Conservation (phyloP, 2,113 vertebrate species). For the Nibea coibor region DNA sequence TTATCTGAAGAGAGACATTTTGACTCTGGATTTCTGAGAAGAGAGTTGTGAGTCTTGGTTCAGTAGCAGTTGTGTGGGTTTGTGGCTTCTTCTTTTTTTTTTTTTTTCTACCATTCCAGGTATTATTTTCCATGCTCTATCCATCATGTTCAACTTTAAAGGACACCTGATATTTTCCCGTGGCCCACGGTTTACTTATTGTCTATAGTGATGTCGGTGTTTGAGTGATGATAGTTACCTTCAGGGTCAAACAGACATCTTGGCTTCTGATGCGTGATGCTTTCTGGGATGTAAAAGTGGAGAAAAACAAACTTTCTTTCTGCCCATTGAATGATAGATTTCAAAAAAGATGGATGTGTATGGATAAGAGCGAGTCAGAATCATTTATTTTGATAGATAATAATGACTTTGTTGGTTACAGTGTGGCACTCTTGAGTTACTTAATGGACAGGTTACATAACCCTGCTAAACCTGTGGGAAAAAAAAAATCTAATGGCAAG, state of each 20-base stretch:
- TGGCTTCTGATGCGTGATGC: not conserved
- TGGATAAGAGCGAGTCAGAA: not conserved
- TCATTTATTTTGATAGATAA: slow-evolving; percentile 5
- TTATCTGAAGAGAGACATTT: not conserved
- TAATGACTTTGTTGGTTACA: not conserved
- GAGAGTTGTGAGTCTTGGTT: slow-evolving; percentile 14
- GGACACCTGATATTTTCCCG: slow-evolving; percentile 49
- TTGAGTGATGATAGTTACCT: slow-evolving; percentile 28
- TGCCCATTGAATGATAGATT: slow-evolving; percentile 12
- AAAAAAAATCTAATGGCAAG: slow-evolving; percentile 11
- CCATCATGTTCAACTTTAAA: slow-evolving; percentile 54
- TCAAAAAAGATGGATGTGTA: not conserved
- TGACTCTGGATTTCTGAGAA: slow-evolving; percentile 15
- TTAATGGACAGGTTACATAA: slow-evolving; percentile 25
- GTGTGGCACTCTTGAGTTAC: not conserved
- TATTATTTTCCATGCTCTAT: slow-evolving; percentile 53
- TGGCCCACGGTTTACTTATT: slow-evolving; percentile 13
- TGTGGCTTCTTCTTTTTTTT: slow-evolving; percentile 11
- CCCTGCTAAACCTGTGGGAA: slow-evolving; percentile 16
- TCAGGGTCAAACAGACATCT: slow-evolving; percentile 5
- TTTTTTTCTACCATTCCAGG: slow-evolving; percentile 30
- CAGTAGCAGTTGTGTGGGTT: slow-evolving; percentile 31
- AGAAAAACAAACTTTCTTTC: slow-evolving; percentile 1
- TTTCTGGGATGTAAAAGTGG: slow-evolving; percentile 22
- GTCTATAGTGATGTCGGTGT: slow-evolving; percentile 6